Percentiles rank a stretch among this genome's conserved stretches.
These are phyloP conservation scores for Corydoras sp. DNA, from an alignment of 2,113 vertebrate species.

Conservation along the genomic window DNA sequence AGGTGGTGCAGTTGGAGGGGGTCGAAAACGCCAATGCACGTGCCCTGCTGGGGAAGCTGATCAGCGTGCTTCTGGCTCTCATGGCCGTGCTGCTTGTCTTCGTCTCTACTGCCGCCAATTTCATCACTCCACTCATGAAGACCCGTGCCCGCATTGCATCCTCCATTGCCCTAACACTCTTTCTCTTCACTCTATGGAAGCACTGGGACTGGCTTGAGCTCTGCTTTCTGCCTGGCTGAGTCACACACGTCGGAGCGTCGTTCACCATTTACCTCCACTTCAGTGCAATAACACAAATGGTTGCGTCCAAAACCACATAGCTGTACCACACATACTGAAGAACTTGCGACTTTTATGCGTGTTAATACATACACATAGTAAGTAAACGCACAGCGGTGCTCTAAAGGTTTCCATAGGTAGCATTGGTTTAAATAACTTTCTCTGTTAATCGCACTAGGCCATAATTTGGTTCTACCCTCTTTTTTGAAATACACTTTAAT, in stretches of 20 bases:
- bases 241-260: neutral
- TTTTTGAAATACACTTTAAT: too few relatives aligned
- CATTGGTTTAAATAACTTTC: too few relatives aligned
- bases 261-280: too few relatives aligned
- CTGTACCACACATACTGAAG: too few relatives aligned
- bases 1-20: slow-evolving; percentile 94
- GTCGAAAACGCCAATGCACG: slow-evolving; percentile 95
- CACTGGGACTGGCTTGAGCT: slow-evolving; percentile 91
- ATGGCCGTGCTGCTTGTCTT: slow-evolving; percentile 98
- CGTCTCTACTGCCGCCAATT: slow-evolving; percentile 94
- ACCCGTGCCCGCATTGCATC: slow-evolving; percentile 81
- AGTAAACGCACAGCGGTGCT: too few relatives aligned
- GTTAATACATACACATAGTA: too few relatives aligned
- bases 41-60: slow-evolving; percentile 94
- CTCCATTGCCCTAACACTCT: slow-evolving; percentile 79
- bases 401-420: too few relatives aligned
- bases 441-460: too few relatives aligned
- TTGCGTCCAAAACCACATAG: too few relatives aligned
- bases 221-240: slow-evolving; percentile 82
- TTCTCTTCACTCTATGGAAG: slow-evolving; percentile 89
- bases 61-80: slow-evolving; percentile 94
- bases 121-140: slow-evolving; percentile 98
- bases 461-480: too few relatives aligned
- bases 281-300: neutral
- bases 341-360: too few relatives aligned